Evolutionary conservation across 2,797 vertebrate species (phyloP).

Genomic region (Cuniculus paca): DNA sequence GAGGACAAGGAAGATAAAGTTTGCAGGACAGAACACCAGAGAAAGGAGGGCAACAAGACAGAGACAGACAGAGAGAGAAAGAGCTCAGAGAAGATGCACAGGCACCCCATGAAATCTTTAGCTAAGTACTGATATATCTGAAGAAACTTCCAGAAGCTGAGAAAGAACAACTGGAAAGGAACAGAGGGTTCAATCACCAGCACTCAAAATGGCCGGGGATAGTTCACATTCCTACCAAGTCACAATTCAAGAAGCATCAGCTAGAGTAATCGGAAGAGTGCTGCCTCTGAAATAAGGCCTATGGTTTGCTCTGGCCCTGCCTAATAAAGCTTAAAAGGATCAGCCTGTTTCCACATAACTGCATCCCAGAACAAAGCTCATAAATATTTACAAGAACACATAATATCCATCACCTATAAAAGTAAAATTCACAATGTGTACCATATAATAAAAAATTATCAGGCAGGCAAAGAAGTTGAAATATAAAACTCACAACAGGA

Average conservation of each 20-base stretch:
- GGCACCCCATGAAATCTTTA: accelerated
- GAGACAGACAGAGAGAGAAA: neutral
- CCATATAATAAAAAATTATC: neutral
- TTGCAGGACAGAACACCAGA: no score
- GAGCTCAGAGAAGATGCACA: neutral
- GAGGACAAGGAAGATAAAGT: neutral
- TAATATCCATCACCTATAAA: neutral
- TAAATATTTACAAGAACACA: neutral
- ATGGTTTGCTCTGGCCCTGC: neutral
- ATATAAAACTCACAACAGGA: neutral
- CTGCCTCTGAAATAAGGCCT: neutral
- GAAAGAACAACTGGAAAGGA: neutral
- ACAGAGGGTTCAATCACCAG: no score
- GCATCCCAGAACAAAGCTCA: neutral
- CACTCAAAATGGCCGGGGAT: neutral
- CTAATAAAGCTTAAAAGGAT: neutral
- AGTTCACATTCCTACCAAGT: neutral
- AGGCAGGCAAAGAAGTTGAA: neutral
- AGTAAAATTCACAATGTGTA: neutral
- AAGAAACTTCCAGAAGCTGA: neutral
- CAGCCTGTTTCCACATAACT: neutral
- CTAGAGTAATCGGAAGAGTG: neutral
- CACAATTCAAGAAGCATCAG: no score
- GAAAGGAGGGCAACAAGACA: neutral
- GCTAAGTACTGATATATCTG: neutral